phyloP scores from a whole-genome alignment of 2,888 invertebrate species.

The Cataglyphis albicans region DNA sequence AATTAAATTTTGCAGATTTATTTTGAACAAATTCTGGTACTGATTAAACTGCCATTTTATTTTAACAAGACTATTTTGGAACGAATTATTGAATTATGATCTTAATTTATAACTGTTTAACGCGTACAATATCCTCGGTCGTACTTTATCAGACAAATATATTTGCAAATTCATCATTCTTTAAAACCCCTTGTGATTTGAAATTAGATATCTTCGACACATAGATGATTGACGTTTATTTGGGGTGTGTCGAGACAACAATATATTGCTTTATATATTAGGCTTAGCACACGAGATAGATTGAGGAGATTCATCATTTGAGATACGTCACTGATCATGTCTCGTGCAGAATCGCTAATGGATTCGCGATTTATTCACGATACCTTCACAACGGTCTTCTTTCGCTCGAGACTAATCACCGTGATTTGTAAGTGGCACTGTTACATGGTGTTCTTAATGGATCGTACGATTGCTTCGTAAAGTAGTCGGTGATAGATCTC shows the following conservation, averaged over 20 bases:
- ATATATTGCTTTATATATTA: constrained; percentile 58
- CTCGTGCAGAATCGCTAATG: constrained; percentile 45
- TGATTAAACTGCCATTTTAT: not conserved
- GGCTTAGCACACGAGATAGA: constrained; percentile 30
- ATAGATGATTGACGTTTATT: constrained; percentile 27
- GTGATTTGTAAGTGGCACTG: constrained; percentile 38
- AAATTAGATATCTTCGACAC: not conserved
- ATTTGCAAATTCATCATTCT: constrained; percentile 1
- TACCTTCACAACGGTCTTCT: constrained; percentile 21
- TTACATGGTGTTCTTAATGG: constrained; percentile 28
- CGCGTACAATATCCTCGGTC: not conserved
- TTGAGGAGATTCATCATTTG: constrained; percentile 58
- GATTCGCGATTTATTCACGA: constrained; percentile 58
- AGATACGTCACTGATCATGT: constrained; percentile 41
- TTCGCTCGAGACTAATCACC: constrained; percentile 28
- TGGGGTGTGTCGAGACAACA: not conserved
- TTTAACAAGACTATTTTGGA: not conserved
- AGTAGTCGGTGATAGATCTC: constrained; percentile 2
- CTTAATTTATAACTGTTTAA: not conserved
- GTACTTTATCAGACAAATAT: not conserved
- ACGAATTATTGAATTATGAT: not conserved
- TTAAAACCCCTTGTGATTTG: not conserved
- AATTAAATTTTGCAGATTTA: not conserved
- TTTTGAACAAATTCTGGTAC: not conserved
- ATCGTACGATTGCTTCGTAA: constrained; percentile 1